These are phyloP conservation scores for Anoplolepis gracilipes DNA, from an alignment of 1,140 invertebrate genomes.

Conservation along the genomic window DNA sequence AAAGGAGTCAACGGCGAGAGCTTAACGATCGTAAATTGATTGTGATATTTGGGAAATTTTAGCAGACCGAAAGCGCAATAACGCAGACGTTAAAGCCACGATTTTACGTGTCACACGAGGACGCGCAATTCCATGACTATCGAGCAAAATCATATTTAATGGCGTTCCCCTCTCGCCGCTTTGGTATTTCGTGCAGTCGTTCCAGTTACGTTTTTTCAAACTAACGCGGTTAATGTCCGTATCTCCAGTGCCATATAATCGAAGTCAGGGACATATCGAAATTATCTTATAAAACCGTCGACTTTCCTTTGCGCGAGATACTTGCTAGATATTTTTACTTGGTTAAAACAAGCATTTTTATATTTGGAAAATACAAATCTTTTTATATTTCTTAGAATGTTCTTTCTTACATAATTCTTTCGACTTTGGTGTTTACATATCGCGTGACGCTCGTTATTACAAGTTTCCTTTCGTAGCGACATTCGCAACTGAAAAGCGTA, in stretches of 20 bases:
- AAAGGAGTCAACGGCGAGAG: constrained; percentile 1
- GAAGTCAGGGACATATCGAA: constrained; percentile 55
- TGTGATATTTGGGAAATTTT: constrained; percentile 27
- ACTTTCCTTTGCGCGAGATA: constrained; percentile 30
- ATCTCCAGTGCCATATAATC: constrained; percentile 33
- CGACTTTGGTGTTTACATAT: neutral
- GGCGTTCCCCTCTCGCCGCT: constrained; percentile 10
- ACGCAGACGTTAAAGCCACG: neutral
- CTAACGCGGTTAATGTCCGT: neutral
- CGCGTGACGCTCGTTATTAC: neutral
- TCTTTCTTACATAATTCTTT: no score
- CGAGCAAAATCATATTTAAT: constrained; percentile 43
- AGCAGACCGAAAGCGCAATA: constrained; percentile 24
- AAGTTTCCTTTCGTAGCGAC: neutral
- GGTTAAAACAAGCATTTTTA: neutral
- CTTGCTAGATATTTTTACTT: neutral
- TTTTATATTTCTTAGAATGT: constrained; percentile 13
- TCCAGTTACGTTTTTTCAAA: neutral
- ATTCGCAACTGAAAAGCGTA: neutral
- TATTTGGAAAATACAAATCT: neutral
- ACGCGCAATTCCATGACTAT: constrained; percentile 15
- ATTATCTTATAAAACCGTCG: neutral
- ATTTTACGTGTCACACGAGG: constrained; percentile 20
- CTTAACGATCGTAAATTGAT: constrained; percentile 33
- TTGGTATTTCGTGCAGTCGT: constrained; percentile 18